A percentile compares a stretch with the other conserved stretches of the same genome.
Evolutionary conservation across 2,797 vertebrate genomes (phyloP).

Genomic region (Trichosurus vulpecula): DNA sequence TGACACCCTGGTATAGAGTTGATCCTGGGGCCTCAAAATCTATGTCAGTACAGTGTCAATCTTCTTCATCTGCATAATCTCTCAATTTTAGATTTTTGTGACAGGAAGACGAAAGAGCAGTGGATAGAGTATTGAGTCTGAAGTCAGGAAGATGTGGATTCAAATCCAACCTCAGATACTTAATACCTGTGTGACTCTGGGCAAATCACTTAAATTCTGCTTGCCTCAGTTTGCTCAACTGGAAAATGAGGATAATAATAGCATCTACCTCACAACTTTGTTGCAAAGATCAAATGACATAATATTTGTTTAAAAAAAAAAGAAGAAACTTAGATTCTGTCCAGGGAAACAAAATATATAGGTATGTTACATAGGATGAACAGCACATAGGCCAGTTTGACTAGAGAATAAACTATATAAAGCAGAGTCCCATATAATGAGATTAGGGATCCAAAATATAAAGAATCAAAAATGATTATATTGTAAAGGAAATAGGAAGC

Average conservation of each 20-base stretch:
- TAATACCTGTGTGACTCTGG: neutral
- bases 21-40: neutral
- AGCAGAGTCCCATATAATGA: too few relatives aligned
- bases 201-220: neutral
- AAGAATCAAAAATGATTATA: neutral
- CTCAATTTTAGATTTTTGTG: neutral
- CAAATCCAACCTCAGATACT: neutral
- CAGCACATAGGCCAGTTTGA: too few relatives aligned
- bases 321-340: too few relatives aligned
- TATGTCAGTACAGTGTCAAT: neutral
- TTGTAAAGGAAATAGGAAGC: neutral
- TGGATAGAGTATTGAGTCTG: neutral
- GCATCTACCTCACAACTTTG: neutral
- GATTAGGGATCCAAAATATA: neutral
- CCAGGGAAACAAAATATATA: neutral
- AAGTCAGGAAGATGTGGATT: neutral
- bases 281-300: neutral
- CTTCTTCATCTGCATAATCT: neutral
- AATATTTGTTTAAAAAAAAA: too few relatives aligned
- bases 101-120: neutral
- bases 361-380: too few relatives aligned
- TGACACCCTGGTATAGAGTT: neutral
- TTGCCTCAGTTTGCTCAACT: neutral
- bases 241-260: neutral
- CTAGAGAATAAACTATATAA: too few relatives aligned